Evolutionary conservation across 2,888 invertebrate genomes (phyloP).

Genomic region (Antheraea yamamai): DNA sequence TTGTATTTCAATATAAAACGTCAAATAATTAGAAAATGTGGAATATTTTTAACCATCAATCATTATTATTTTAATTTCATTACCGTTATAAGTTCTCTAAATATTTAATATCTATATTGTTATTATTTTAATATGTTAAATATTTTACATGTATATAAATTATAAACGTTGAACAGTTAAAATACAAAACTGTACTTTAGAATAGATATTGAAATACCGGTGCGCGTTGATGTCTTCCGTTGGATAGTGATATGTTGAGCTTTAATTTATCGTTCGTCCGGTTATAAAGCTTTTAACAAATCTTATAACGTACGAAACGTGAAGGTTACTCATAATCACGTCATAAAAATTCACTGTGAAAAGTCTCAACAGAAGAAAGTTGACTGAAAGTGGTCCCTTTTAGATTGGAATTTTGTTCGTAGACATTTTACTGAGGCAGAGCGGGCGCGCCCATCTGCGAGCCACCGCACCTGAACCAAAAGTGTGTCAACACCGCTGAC

Average conservation of each 20-base stretch:
- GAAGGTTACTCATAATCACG: background rate
- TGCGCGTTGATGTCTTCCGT: slow-evolving; percentile 78
- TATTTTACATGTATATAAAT: no score
- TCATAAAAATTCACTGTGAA: slow-evolving; percentile 23
- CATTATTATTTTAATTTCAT: background rate
- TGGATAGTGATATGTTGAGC: slow-evolving; percentile 38
- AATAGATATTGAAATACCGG: slow-evolving; percentile 27
- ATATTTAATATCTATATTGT: background rate
- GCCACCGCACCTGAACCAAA: slow-evolving; percentile 76
- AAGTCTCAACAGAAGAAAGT: slow-evolving; percentile 67
- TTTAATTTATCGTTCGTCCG: slow-evolving; percentile 12
- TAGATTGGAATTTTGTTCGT: slow-evolving; percentile 77
- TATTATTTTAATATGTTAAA: no score
- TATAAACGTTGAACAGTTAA: slow-evolving; percentile 15
- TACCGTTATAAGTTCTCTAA: background rate
- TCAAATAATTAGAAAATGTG: background rate
- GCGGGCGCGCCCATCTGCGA: slow-evolving; percentile 76
- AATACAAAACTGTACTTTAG: slow-evolving; percentile 12
- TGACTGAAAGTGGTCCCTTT: slow-evolving; percentile 71
- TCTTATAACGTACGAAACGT: background rate
- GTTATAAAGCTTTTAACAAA: background rate
- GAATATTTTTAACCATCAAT: background rate
- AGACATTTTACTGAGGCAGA: slow-evolving; percentile 65
- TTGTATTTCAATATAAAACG: background rate
- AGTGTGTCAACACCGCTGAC: slow-evolving; percentile 77